These are phyloP conservation scores for Athene cunicularia DNA, from an alignment of 2,113 vertebrate genomes.

Conservation along the genomic window DNA sequence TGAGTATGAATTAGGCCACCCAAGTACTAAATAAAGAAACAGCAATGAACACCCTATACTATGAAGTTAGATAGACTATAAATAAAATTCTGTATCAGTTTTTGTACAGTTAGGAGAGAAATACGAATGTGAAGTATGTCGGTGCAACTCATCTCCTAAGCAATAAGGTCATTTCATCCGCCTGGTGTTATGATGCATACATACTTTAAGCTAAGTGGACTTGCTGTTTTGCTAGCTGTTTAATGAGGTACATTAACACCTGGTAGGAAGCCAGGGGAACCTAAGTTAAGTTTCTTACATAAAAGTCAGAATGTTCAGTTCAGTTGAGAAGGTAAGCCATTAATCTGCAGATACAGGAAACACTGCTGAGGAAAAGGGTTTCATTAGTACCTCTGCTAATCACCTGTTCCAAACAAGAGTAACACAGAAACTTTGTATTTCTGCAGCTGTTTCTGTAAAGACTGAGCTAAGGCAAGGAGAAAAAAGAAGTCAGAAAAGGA, in stretches of 20 bases:
- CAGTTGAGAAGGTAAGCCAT: neutral
- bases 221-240: neutral
- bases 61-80: slow-evolving; percentile 24
- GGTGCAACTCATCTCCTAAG: neutral
- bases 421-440: neutral
- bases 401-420: neutral
- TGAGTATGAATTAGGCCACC: slow-evolving; percentile 65
- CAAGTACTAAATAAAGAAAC: slow-evolving; percentile 57
- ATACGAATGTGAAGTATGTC: neutral
- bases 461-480: neutral
- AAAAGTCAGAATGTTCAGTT: neutral
- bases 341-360: neutral
- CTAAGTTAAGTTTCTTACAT: neutral
- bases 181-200: neutral
- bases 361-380: neutral
- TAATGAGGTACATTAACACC: neutral
- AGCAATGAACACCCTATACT: slow-evolving; percentile 11
- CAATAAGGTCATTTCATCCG: neutral
- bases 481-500: neutral
- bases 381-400: neutral
- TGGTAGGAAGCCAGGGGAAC: neutral
- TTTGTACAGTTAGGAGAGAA: slow-evolving; percentile 46
- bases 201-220: neutral
- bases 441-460: neutral
- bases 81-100: slow-evolving; percentile 45